Evolutionary conservation across 2,888 invertebrate genomes (phyloP), one percentile per base, ranked within the genome.

Genomic region (Drosophila bunnanda): DNA sequence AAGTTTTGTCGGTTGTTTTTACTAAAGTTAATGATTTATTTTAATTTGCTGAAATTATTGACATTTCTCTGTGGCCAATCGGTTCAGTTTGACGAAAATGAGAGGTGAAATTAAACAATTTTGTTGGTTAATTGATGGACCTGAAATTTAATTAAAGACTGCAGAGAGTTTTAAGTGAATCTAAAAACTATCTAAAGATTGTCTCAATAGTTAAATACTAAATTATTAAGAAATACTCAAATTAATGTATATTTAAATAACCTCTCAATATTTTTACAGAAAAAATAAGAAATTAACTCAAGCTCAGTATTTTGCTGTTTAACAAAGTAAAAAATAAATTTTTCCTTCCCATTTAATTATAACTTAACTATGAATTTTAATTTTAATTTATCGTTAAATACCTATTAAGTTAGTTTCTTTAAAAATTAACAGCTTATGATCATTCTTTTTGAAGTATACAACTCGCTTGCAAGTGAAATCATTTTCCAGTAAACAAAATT

Each of bases 1-100:
- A 4, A 50, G 30, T 41, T 43, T 60, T 44, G 32, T 34, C 9
- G 39, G 32, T 32, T 17, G 41, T 28, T 57, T 44, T 38, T 28
- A 5, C 15, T 10, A 68, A 55, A 67, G 56, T 55, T 48, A 67
- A 67, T 68, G 68, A 67, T 67, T 67, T 55, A 48, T 67, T 67
- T 39, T 67, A 67, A 67, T 67, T 55, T 46, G 52, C 38, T 38
- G 4, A n/a, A 32, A 53, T 38, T 48, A 53, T 44, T 60, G 62
- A 38, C 38, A 48, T 44, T 32, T 56, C 10, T 50, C 10, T 34
- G 32, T 20, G 32, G 20, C 50, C 50, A 20, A 20, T 50, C 15
- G 32, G 17, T 15, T 20, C 9, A 15, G 61, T 17, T 38, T 39
- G 32, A 61, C 15, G 38, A 22, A 34, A 32, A 22, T 46, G 17